Evolutionary conservation across 92 coral and sea anemone species (phyloP).

Genomic region (Actinostola sp.): DNA sequence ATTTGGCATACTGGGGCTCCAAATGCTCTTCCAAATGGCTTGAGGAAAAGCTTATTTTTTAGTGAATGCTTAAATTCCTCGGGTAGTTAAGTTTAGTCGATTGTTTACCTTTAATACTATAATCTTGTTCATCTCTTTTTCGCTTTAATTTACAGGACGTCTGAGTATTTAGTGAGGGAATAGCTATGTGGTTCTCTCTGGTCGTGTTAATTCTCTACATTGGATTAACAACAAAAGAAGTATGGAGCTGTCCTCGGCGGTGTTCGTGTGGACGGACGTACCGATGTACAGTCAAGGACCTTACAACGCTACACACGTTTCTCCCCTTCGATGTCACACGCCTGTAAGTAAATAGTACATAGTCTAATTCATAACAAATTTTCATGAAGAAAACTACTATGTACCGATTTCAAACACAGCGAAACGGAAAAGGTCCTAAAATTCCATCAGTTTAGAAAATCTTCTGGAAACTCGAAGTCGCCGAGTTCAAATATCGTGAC

Average conservation of each 20-base stretch:
- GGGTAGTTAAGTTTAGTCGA: not conserved
- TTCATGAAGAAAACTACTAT: too few relatives aligned
- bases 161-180: not conserved
- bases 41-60: too few relatives aligned
- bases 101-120: not conserved
- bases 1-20: too few relatives aligned
- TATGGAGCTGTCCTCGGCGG: constrained; percentile 60
- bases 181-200: constrained; percentile 7
- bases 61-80: not conserved
- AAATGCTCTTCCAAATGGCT: too few relatives aligned
- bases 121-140: not conserved
- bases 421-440: not conserved
- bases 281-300: constrained; percentile 64
- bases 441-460: too few relatives aligned
- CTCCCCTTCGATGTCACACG: constrained; percentile 78
- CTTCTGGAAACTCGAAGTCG: too few relatives aligned
- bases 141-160: constrained; percentile 10
- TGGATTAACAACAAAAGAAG: not conserved
- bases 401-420: not conserved
- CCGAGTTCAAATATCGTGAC: too few relatives aligned
- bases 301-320: constrained; percentile 59
- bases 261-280: constrained; percentile 68
- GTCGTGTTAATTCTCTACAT: not conserved
- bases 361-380: not conserved
- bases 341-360: constrained; percentile 66